Conservation (phyloP, 2,797 vertebrate genomes). For the Takifugu rubripes region DNA sequence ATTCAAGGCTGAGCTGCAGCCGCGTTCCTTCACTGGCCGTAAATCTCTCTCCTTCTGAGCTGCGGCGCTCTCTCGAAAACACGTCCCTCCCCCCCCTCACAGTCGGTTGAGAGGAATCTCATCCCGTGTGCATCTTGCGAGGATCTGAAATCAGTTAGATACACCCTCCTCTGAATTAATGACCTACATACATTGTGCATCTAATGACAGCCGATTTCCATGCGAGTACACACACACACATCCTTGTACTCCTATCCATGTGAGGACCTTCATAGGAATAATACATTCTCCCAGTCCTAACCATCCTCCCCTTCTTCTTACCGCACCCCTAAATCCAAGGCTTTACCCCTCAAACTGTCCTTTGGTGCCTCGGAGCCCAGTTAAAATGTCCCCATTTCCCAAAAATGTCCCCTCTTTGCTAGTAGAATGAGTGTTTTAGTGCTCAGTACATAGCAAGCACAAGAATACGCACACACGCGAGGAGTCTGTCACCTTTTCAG, state of each 20-base stretch:
- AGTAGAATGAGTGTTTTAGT: too few species aligned
- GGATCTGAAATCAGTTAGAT: conserved; percentile 55
- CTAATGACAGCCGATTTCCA: conserved; percentile 19
- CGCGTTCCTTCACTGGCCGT: conserved; percentile 44
- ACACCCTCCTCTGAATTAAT: conserved; percentile 56
- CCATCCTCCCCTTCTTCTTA: too few species aligned
- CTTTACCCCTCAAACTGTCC: too few species aligned
- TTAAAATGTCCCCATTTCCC: too few species aligned
- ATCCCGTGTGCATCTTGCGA: conserved; percentile 29
- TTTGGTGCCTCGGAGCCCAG: too few species aligned
- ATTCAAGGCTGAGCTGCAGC: conserved; percentile 42
- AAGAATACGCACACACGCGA: not conserved
- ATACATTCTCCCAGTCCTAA: too few species aligned
- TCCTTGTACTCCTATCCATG: too few species aligned
- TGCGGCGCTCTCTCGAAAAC: conserved; percentile 37
- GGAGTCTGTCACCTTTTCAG: conserved; percentile 13
- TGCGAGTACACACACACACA: too few species aligned
- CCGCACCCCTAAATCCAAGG: too few species aligned
- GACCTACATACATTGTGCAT: conserved; percentile 52
- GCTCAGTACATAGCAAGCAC: too few species aligned
- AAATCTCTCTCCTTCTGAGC: conserved; percentile 30
- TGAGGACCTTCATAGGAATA: too few species aligned
- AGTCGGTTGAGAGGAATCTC: conserved; percentile 40
- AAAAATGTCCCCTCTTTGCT: too few species aligned
- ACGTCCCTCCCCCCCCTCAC: conserved; percentile 35